A percentile compares a stretch with the other conserved stretches of the same genome.
These are phyloP conservation scores for Rapana venosa DNA, from an alignment of 2,888 invertebrate genomes.

Conservation along the genomic window DNA sequence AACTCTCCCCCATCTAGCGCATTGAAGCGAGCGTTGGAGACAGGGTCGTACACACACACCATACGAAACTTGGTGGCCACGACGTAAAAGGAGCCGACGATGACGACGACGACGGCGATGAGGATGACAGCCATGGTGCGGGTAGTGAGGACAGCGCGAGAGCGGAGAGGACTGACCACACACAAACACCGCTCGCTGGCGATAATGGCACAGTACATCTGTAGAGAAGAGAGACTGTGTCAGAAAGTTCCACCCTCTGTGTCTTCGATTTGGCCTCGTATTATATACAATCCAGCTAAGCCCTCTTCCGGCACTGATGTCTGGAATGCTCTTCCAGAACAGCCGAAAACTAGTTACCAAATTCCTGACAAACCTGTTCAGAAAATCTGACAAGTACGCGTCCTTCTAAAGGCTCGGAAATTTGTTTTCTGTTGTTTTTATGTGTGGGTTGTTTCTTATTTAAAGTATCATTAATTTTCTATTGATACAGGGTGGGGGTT, in stretches of 20 bases:
- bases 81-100: neutral
- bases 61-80: neutral
- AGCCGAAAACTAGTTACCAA: neutral
- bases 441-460: too few species aligned
- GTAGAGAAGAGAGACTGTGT: neutral
- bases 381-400: neutral
- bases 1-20: neutral
- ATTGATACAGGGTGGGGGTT: too few species aligned
- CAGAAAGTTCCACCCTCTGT: neutral
- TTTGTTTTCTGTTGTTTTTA: too few species aligned
- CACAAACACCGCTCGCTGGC: constrained; percentile 28
- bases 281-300: neutral
- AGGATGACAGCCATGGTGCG: constrained; percentile 23
- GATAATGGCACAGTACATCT: constrained; percentile 5
- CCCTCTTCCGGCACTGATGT: too few species aligned
- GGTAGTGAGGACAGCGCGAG: neutral
- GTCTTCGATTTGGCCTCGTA: too few species aligned
- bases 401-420: neutral
- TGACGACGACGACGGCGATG: neutral
- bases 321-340: too few species aligned
- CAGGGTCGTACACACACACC: constrained; percentile 24
- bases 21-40: neutral
- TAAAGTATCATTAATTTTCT: too few species aligned
- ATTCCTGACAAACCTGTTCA: neutral
- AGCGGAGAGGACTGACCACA: constrained; percentile 29